These are phyloP conservation scores for Lasioglossum leucozonium DNA, from an alignment of 2,888 invertebrate species.

Conservation along the genomic window DNA sequence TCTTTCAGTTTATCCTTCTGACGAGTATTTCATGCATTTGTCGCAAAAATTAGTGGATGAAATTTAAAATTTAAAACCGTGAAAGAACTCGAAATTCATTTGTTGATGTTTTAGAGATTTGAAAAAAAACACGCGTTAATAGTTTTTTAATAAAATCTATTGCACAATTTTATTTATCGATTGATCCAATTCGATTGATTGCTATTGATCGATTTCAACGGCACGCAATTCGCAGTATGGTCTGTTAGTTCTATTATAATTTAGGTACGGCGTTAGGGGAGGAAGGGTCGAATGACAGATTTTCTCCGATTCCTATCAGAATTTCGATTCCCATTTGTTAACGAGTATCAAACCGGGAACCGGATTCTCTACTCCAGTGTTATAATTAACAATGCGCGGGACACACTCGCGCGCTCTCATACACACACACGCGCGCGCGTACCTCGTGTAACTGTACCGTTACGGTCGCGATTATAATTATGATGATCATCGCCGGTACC, in stretches of 20 bases:
- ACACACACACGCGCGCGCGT: too few relatives aligned
- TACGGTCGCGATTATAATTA: conserved; percentile 38
- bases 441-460: neutral
- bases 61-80: neutral
- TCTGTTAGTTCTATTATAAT: neutral
- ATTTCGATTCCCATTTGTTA: neutral
- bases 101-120: neutral
- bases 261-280: neutral
- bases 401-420: neutral
- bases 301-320: neutral
- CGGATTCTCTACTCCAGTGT: neutral
- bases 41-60: too few relatives aligned
- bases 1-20: neutral
- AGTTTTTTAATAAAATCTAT: too few relatives aligned
- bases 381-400: conserved; percentile 36
- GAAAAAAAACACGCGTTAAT: too few relatives aligned
- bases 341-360: neutral
- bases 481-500: conserved; percentile 57
- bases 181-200: neutral
- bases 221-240: neutral
- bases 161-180: too few relatives aligned
- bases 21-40: neutral
- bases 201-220: neutral
- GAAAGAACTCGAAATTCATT: neutral
- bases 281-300: neutral